These are phyloP conservation scores for Meloidogyne floridensis DNA, from an alignment of 1,140 invertebrate genomes.

Conservation along the genomic window DNA sequence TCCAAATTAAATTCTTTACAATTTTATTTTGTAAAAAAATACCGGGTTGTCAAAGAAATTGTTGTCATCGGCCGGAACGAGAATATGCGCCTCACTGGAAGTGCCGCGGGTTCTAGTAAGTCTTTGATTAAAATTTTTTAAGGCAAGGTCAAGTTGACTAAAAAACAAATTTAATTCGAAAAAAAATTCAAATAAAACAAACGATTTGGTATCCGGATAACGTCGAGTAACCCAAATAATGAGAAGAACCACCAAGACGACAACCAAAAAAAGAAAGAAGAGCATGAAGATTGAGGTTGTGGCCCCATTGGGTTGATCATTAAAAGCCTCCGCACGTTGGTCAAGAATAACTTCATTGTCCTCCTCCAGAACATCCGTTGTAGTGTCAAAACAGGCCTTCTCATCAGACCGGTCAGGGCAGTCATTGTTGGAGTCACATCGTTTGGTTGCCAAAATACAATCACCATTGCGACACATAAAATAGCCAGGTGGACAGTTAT, in stretches of 20 bases:
- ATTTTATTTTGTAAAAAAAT: not conserved
- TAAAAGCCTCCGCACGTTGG: not conserved
- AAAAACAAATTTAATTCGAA: not conserved
- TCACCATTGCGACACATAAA: slow-evolving; percentile 14
- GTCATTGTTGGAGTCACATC: not conserved
- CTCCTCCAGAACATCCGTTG: not conserved
- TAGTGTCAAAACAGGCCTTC: not conserved
- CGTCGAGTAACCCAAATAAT: not conserved
- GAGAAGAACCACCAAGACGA: not conserved
- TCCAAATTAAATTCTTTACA: no score
- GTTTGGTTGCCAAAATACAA: slow-evolving; percentile 14
- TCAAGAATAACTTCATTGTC: not conserved
- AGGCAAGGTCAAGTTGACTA: not conserved
- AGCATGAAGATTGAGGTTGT: not conserved
- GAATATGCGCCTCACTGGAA: slow-evolving; percentile 17
- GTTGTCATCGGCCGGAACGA: not conserved
- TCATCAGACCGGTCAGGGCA: slow-evolving; percentile 4
- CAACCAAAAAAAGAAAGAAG: not conserved
- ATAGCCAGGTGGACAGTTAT: slow-evolving; percentile 10
- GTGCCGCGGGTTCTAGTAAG: not conserved
- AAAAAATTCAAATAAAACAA: not conserved
- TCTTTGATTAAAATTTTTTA: not conserved
- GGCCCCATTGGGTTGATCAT: not conserved
- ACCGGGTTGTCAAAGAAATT: not conserved
- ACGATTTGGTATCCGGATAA: slow-evolving; percentile 12